phyloP scores from a whole-genome alignment of 2,888 invertebrate genomes.

The Troides aeacus region DNA sequence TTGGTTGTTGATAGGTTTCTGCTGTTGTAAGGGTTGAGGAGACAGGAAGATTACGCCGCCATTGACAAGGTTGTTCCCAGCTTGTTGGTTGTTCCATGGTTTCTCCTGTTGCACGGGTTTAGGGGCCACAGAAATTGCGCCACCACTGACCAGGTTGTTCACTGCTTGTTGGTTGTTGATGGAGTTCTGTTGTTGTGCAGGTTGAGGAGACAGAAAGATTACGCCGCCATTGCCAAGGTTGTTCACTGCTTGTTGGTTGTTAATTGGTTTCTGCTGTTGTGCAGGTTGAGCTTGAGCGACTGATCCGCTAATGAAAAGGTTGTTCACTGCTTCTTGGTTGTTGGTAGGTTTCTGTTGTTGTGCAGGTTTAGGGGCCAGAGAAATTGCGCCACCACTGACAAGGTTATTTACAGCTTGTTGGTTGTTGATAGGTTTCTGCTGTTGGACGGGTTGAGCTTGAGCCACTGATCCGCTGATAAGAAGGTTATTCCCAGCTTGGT shows the following conservation, averaged over 20 bases:
- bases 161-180: too few species aligned
- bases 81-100: neutral
- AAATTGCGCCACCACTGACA: neutral
- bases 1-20: too few species aligned
- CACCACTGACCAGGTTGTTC: too few species aligned
- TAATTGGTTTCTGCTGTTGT: neutral
- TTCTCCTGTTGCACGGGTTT: too few species aligned
- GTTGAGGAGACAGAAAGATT: too few species aligned
- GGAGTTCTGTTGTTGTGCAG: too few species aligned
- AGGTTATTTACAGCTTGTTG: neutral
- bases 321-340: neutral
- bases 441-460: conserved; percentile 9
- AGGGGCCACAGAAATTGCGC: too few species aligned
- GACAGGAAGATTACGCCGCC: too few species aligned
- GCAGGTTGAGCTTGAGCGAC: neutral
- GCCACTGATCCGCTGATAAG: neutral
- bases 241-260: too few species aligned
- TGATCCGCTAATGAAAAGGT: neutral
- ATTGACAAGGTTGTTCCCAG: too few species aligned
- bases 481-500: neutral
- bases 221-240: too few species aligned
- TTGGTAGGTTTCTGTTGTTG: neutral
- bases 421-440: neutral
- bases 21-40: too few species aligned
- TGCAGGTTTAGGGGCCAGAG: neutral